A percentile compares a stretch with the other conserved stretches of the same genome.
These are phyloP conservation scores for Dreissena polymorpha DNA, from an alignment of 1,140 invertebrate genomes.

Conservation along the genomic window DNA sequence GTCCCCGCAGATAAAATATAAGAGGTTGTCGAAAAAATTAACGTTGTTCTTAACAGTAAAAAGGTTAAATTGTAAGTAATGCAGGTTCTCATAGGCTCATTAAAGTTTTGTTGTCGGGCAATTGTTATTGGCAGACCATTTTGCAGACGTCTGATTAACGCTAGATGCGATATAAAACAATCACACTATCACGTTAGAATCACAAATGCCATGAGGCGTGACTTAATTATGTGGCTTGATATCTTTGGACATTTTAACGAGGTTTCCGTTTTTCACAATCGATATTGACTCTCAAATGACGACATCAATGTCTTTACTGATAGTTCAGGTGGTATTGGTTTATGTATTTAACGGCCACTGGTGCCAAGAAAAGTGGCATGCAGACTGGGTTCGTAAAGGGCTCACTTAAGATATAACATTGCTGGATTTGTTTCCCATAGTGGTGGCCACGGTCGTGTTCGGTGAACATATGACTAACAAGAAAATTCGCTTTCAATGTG, in stretches of 20 bases:
- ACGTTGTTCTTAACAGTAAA: background rate
- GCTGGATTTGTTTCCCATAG: conserved; percentile 46
- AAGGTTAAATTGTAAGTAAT: conserved; percentile 3
- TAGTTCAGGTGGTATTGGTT: conserved; percentile 19
- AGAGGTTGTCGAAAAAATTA: conserved; percentile 10
- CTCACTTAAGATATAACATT: conserved; percentile 34
- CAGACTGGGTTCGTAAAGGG: background rate
- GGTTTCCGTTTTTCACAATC: conserved; percentile 23
- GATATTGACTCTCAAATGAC: conserved; percentile 18
- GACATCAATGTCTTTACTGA: conserved; percentile 35
- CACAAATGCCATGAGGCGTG: background rate
- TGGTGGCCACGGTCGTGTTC: conserved; percentile 16
- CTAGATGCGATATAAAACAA: background rate
- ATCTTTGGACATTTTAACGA: conserved; percentile 41
- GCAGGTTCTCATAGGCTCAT: conserved; percentile 39
- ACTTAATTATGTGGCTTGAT: conserved; percentile 32
- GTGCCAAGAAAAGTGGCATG: conserved; percentile 15
- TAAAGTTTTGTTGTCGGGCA: conserved; percentile 49
- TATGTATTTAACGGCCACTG: conserved; percentile 27
- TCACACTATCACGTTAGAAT: conserved; percentile 40
- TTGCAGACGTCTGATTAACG: conserved; percentile 39
- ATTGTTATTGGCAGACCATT: conserved; percentile 34
- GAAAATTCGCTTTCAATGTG: conserved; percentile 34
- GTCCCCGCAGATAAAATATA: conserved; percentile 12
- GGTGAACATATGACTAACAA: conserved; percentile 12